These are phyloP conservation scores for Balanococcus diminutus DNA, from an alignment of 2,888 invertebrate genomes.

Conservation along the genomic window DNA sequence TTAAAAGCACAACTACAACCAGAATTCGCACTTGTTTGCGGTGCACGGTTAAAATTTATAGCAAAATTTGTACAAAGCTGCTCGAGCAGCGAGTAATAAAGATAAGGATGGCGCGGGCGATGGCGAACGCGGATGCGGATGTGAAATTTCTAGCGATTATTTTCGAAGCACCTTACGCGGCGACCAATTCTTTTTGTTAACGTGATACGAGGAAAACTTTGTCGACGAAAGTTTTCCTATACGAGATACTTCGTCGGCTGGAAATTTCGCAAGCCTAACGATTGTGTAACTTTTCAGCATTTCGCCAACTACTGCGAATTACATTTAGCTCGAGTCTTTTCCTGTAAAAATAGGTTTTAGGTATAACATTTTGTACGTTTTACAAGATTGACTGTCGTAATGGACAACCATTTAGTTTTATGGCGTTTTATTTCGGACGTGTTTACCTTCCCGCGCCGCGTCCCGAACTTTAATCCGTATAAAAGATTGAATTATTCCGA, in stretches of 20 bases:
- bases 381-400: slow-evolving; percentile 53
- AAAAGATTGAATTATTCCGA: slow-evolving; percentile 42
- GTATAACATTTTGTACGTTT: slow-evolving; percentile 38
- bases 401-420: slow-evolving; percentile 51
- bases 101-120: not conserved
- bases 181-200: slow-evolving; percentile 17
- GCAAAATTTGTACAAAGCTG: not conserved
- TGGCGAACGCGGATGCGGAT: too few relatives aligned
- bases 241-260: not conserved
- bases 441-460: slow-evolving; percentile 4
- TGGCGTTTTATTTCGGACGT: slow-evolving; percentile 46
- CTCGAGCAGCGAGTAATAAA: not conserved
- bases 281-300: slow-evolving; percentile 31
- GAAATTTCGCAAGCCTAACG: slow-evolving; percentile 17
- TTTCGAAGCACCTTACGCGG: slow-evolving; percentile 23
- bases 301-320: slow-evolving; percentile 29
- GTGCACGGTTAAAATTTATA: not conserved
- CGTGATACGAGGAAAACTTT: slow-evolving; percentile 17
- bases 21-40: not conserved
- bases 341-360: not conserved
- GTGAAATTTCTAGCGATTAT: not conserved
- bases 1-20: not conserved
- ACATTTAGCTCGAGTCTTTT: not conserved
- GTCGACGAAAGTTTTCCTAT: slow-evolving; percentile 11
- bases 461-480: slow-evolving; percentile 12